Base-by-base conservation (phyloP, 2,888 invertebrate species). In the Lacanobia wlatinum region DNA sequence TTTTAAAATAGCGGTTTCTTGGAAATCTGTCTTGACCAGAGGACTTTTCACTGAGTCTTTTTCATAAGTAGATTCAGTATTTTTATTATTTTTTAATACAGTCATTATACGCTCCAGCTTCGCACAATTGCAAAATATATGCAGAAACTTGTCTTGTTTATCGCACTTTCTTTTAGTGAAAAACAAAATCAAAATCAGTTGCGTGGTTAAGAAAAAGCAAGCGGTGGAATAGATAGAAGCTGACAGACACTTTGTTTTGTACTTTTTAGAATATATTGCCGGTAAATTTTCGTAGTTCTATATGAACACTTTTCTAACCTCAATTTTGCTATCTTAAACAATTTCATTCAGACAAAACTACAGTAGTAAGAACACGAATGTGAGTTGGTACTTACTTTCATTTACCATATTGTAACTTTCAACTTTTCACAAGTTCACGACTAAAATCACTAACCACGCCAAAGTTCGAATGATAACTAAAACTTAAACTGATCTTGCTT, bases 361-460 rank as follows among this genome's bases (percentile, higher is more conserved):
- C 40, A 28, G 40, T 1, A 7, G 8, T 7, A 48, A 18, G 18
- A 18, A 8, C 7, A 18, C 18, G 48, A 8, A 18, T 16, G 14
- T 21, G 0, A 8, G 6, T 14, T 28, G 7, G 28, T 61, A 78
- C 80, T 63, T 70, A 80, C 80, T 58, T 70, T 73, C 48, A 43
- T 70, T 70, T 21, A 21, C 74, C 80, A 80, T 80, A 12, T 10
- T 70, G 0, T 16, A 53, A 58, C 0, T 23, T 23, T 7, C 7
- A 46, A 50, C 12, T 40, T 46, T 38, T 21, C 46, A 48, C 48
- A 40, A 21, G 1, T 1, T 52, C 50, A 46, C 58, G 18, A 67
- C 5, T 52, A 28, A 60, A 43, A 28, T 16, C 12, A 73, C 73
- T 64, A 38, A 23, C n/a, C 48, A 62, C 70, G 40, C 8, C 28